Evolutionary conservation across 2,797 vertebrate species (phyloP).

Genomic region (Lophius americanus): DNA sequence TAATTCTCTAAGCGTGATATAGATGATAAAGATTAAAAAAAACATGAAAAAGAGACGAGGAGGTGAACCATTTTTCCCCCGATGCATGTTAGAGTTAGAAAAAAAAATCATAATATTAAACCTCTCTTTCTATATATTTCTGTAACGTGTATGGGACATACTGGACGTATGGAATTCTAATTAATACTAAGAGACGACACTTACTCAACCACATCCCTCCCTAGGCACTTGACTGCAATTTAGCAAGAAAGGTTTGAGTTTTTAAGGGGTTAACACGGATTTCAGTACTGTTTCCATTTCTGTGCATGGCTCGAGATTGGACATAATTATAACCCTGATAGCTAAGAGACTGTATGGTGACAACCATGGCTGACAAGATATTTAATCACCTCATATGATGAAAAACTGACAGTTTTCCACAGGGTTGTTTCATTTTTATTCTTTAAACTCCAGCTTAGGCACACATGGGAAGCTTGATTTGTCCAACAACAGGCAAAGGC

Average conservation of each 20-base stretch:
- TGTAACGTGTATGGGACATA: constrained; percentile 25
- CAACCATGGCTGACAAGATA: constrained; percentile 16
- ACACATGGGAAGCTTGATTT: constrained; percentile 44
- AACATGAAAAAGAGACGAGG: too few species aligned
- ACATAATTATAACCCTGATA: constrained; percentile 51
- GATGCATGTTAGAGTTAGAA: too few species aligned
- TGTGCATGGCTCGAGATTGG: constrained; percentile 19
- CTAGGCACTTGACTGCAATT: constrained; percentile 51
- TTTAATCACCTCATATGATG: constrained; percentile 49
- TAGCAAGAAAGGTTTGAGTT: constrained; percentile 41
- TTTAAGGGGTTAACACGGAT: constrained; percentile 54
- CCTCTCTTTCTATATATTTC: constrained; percentile 1
- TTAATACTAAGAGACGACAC: constrained; percentile 47
- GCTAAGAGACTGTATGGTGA: constrained; percentile 13
- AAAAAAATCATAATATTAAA: background rate
- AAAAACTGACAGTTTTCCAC: constrained; percentile 27
- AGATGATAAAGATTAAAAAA: too few species aligned
- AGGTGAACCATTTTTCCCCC: too few species aligned
- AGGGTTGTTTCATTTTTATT: constrained; percentile 31
- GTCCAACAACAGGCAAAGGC: constrained; percentile 31
- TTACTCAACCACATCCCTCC: constrained; percentile 22
- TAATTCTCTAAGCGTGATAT: too few species aligned
- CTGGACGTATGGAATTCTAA: constrained; percentile 43
- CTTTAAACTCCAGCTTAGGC: constrained; percentile 45
- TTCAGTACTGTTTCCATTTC: constrained; percentile 29